Evolutionary conservation across 2,888 invertebrate species (phyloP).

Genomic region (Andrena minutula): DNA sequence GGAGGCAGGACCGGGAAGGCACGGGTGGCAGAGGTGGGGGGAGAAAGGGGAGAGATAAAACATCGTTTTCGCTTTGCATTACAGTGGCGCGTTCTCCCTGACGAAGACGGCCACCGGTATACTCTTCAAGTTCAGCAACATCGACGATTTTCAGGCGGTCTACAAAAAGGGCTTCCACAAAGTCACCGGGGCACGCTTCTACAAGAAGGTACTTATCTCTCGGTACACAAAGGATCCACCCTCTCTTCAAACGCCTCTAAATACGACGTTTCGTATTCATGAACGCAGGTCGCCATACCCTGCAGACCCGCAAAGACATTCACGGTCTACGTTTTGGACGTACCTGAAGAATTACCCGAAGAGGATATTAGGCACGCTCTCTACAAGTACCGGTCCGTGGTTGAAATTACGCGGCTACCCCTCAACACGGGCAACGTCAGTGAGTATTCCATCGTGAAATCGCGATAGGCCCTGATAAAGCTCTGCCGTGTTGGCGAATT

Average conservation of each 20-base stretch:
- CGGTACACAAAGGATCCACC: slow-evolving; percentile 57
- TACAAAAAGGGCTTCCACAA: slow-evolving; percentile 95
- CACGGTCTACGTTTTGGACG: slow-evolving; percentile 92
- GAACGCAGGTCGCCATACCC: slow-evolving; percentile 90
- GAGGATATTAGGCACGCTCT: slow-evolving; percentile 93
- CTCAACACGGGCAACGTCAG: slow-evolving; percentile 83
- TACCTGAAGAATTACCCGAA: slow-evolving; percentile 93
- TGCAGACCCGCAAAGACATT: slow-evolving; percentile 96
- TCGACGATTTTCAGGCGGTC: slow-evolving; percentile 94
- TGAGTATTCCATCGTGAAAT: slow-evolving; percentile 69
- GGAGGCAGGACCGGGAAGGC: background rate
- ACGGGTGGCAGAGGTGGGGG: background rate
- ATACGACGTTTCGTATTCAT: slow-evolving; percentile 68
- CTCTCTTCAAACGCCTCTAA: slow-evolving; percentile 51
- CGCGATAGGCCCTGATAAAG: background rate
- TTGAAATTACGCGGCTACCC: slow-evolving; percentile 91
- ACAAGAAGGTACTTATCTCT: slow-evolving; percentile 90
- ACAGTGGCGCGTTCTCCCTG: slow-evolving; percentile 92
- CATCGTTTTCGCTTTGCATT: slow-evolving; percentile 45
- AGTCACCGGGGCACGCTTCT: slow-evolving; percentile 93
- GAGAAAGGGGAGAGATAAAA: slow-evolving; percentile 26
- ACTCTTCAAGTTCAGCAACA: slow-evolving; percentile 94
- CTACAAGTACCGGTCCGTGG: slow-evolving; percentile 92
- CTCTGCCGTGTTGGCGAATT: slow-evolving; percentile 1
- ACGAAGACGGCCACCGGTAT: slow-evolving; percentile 96